These are phyloP conservation scores for Plectropomus leopardus DNA, from an alignment of 2,113 vertebrate genomes.

Conservation along the genomic window DNA sequence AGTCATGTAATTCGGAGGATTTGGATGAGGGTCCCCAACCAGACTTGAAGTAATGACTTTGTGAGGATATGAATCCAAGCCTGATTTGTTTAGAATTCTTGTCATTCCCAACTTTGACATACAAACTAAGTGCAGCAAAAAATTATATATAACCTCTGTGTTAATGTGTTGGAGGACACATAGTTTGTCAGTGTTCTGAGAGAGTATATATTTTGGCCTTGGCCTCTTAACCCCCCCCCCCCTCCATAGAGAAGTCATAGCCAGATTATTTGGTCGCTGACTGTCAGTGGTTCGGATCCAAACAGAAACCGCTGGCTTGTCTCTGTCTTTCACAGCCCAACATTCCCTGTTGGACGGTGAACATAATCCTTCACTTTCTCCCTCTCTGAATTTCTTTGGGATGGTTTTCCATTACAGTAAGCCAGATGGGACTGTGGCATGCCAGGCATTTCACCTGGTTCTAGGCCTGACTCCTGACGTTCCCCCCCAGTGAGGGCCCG, in stretches of 20 bases:
- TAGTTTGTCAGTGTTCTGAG: not conserved
- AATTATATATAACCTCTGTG: not conserved
- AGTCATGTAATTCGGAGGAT: not conserved
- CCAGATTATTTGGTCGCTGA: not conserved
- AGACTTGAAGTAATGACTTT: not conserved
- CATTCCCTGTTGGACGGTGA: slow-evolving; percentile 36
- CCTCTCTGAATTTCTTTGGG: slow-evolving; percentile 11
- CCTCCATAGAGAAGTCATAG: not conserved
- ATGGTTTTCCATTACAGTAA: slow-evolving; percentile 47
- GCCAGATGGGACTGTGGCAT: slow-evolving; percentile 53
- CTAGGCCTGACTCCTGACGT: slow-evolving; percentile 24
- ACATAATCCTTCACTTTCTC: slow-evolving; percentile 50
- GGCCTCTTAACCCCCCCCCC: not conserved
- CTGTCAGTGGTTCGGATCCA: not conserved
- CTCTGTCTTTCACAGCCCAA: slow-evolving; percentile 6
- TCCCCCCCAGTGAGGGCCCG: slow-evolving; percentile 8
- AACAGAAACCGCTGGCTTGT: slow-evolving; percentile 4
- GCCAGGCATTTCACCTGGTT: slow-evolving; percentile 71
- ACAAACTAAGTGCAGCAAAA: not conserved
- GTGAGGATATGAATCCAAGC: not conserved
- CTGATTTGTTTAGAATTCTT: not conserved
- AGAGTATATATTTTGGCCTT: not conserved
- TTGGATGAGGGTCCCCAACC: too few relatives aligned
- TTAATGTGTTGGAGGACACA: not conserved
- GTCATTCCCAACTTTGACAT: not conserved